Percentiles rank a stretch among this genome's conserved stretches.
Evolutionary conservation across 2,797 vertebrate species (phyloP).

Genomic region (Sphaeramia orbicularis): DNA sequence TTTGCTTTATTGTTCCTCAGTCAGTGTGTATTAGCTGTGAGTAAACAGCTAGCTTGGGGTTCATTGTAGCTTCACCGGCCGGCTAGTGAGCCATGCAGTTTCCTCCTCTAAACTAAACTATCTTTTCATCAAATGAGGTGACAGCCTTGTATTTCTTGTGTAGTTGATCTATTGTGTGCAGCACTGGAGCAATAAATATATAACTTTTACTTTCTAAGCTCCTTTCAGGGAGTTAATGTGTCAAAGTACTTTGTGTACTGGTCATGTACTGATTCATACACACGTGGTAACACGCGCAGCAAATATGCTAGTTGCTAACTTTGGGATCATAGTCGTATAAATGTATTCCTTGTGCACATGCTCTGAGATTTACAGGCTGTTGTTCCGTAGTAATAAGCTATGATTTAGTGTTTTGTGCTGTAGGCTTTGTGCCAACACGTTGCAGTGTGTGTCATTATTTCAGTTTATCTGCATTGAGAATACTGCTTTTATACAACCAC

Average conservation of each 20-base stretch:
- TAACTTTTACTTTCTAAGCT: not conserved
- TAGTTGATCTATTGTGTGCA: not conserved
- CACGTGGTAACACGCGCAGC: constrained; percentile 54
- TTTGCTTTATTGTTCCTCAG: rapidly evolving
- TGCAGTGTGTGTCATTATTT: constrained; percentile 47
- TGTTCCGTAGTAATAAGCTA: not conserved
- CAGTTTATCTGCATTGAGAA: not conserved
- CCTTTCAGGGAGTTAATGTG: not conserved
- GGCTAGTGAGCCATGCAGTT: not conserved
- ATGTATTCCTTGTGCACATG: not conserved
- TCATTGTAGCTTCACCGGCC: constrained; percentile 7
- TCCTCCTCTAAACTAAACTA: not conserved
- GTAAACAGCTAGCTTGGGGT: constrained; percentile 22
- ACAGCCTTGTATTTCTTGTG: constrained; percentile 55
- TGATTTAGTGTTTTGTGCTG: not conserved
- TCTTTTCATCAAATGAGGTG: constrained; percentile 13
- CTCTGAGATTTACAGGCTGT: too few species aligned
- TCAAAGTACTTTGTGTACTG: constrained; percentile 7
- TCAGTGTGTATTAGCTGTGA: not conserved
- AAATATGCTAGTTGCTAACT: not conserved
- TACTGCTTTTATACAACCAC: not conserved
- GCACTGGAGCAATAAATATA: rapidly evolving
- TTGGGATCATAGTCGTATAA: rapidly evolving
- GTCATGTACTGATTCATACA: constrained; percentile 15
- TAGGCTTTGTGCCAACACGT: constrained; percentile 27